These are phyloP conservation scores for Eubasilissa regina DNA, from an alignment of 1,140 invertebrate genomes.

Conservation along the genomic window DNA sequence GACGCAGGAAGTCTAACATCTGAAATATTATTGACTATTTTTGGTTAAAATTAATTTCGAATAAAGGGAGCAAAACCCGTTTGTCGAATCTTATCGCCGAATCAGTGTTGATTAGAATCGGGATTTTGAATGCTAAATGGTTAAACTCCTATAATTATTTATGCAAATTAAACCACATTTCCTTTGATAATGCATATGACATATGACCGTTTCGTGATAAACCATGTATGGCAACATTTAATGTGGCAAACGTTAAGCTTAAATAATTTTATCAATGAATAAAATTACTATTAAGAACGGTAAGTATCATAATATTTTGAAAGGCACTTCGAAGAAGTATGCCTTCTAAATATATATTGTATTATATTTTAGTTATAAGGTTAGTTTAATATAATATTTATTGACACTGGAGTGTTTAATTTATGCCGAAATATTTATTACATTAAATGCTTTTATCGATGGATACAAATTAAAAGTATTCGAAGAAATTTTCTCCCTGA, in stretches of 20 bases:
- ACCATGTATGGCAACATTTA: conserved; percentile 15
- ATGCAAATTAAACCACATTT: conserved; percentile 20
- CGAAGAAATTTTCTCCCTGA: too few species aligned
- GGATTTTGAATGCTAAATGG: conserved; percentile 16
- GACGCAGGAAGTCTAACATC: neutral
- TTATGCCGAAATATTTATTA: neutral
- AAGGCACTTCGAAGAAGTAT: neutral
- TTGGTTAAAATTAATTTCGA: conserved; percentile 26
- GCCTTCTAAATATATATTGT: too few species aligned
- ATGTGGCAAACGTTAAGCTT: conserved; percentile 7
- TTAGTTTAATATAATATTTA: neutral
- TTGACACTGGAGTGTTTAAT: conserved; percentile 1
- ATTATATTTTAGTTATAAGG: too few species aligned
- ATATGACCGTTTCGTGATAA: conserved; percentile 36
- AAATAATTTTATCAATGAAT: conserved; percentile 42
- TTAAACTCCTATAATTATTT: conserved; percentile 21
- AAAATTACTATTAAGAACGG: conserved; percentile 26
- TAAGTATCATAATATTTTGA: conserved; percentile 27
- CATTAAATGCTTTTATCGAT: too few species aligned
- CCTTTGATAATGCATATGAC: conserved; percentile 27
- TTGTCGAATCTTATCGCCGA: neutral
- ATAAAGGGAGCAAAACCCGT: conserved; percentile 7
- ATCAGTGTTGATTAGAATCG: conserved; percentile 16
- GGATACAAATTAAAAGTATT: too few species aligned
- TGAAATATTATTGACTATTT: conserved; percentile 29